Base-by-base conservation (phyloP, 2,113 vertebrate species). In the Hemiprocne comata region DNA sequence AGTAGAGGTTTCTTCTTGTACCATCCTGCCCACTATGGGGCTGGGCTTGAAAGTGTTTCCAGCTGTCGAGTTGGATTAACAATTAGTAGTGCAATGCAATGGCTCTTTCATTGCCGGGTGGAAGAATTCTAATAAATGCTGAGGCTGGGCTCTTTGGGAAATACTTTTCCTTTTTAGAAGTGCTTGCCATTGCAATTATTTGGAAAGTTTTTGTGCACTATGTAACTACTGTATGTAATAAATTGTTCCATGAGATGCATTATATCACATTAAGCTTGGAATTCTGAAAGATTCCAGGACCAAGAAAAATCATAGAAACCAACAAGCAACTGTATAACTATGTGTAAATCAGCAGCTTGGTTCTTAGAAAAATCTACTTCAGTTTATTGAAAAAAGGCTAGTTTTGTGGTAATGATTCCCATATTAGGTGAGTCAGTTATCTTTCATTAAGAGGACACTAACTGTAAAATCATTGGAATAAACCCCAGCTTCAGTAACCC, bases 1-100 rank as follows among this genome's bases (percentile, higher is more conserved):
- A 90, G 76, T n/a, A 74, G 69, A 89, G 83, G 6, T 77, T 83
- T 80, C 29, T 92, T 94, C 74, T 90, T 94, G 72, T 86, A 64
- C 72, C 13, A 48, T 89, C 79, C 85, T 96, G 75, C 72, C 87
- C 24, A 79, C 31, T 73, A 1, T 62, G 74, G 48, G 87, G 8
- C 64, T 87, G 75, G 73, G 53, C 48, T 90, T 83, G 60, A 79
- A 85, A 76, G 33, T 6, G 1, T 55, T 87, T 77, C 51, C 40
- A 88, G 78, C 64, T 94, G 48, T 77, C 72, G 74, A 11, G 20
- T 28, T 80, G 34, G 55, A 77, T 74, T 55, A 70, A 60, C 13
- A 72, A 25, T 58, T 70, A 65, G 10, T 8, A 87, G 54, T 51
- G 55, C 80, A 72, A 9, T 69, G 62, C 46, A 50, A 7, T 58